Conservation (phyloP, 1,140 invertebrate species). For the Ostrea denselamellosa region DNA sequence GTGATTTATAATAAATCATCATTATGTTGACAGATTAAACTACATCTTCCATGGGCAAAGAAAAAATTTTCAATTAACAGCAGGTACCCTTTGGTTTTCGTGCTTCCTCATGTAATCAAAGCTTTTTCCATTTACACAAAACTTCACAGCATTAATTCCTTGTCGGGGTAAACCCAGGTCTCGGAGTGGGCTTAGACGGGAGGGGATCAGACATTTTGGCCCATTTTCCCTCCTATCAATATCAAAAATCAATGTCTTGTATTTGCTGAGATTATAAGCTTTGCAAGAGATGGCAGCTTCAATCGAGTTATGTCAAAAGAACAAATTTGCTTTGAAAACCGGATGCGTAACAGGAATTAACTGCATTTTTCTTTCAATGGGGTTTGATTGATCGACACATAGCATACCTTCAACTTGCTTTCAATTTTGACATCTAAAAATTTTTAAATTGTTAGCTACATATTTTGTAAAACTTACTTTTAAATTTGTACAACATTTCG, state of each 20-base stretch:
- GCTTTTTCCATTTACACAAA: constrained; percentile 2
- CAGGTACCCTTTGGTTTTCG: neutral
- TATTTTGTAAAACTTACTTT: neutral
- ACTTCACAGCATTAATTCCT: neutral
- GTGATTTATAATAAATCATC: too few species aligned
- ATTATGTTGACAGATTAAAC: too few species aligned
- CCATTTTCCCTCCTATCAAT: neutral
- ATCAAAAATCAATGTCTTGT: constrained; percentile 28
- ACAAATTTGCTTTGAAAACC: neutral
- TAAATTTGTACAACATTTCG: neutral
- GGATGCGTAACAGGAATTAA: neutral
- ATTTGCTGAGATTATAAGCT: neutral
- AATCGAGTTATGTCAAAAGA: neutral
- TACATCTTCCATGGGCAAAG: neutral
- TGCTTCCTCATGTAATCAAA: neutral
- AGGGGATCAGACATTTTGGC: constrained; percentile 8
- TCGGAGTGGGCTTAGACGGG: neutral
- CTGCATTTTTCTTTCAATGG: neutral
- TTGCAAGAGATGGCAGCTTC: constrained; percentile 14
- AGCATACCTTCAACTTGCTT: neutral
- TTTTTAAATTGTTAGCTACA: too few species aligned
- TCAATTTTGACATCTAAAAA: neutral
- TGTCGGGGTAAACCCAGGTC: neutral
- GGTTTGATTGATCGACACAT: neutral
- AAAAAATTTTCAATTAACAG: neutral